Evolutionary conservation across 2,113 vertebrate species (phyloP).

Genomic region (Sorex fumeus): DNA sequence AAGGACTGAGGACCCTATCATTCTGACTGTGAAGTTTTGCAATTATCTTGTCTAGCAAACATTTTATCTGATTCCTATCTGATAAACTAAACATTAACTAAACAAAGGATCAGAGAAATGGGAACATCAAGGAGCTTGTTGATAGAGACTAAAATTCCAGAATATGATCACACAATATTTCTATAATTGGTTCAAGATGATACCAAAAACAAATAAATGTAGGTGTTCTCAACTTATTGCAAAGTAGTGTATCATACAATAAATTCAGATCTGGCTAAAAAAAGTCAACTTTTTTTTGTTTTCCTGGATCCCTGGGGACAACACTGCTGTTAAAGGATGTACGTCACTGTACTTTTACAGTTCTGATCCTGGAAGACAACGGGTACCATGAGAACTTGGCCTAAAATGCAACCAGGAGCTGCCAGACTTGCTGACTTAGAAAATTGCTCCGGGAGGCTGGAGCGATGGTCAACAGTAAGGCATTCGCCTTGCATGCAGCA

Average conservation of each 20-base stretch:
- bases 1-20: neutral
- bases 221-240: neutral
- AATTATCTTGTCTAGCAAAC: neutral
- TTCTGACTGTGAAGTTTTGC: neutral
- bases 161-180: neutral
- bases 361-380: neutral
- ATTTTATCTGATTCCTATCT: neutral
- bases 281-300: neutral
- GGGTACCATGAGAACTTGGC: neutral
- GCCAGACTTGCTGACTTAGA: neutral
- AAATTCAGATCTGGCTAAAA: neutral
- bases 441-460: neutral
- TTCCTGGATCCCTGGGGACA: neutral
- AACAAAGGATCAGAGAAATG: slow-evolving; percentile 9
- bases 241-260: neutral
- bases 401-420: neutral
- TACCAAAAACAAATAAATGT: slow-evolving; percentile 13
- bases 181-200: neutral
- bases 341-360: neutral
- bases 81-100: neutral
- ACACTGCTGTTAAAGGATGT: neutral
- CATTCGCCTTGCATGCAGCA: too few relatives aligned
- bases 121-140: neutral
- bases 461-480: too few relatives aligned
- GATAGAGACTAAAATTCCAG: neutral